phyloP scores from a whole-genome alignment of 2,797 vertebrate genomes.

The Ctenochaetus hawaiiensis region DNA sequence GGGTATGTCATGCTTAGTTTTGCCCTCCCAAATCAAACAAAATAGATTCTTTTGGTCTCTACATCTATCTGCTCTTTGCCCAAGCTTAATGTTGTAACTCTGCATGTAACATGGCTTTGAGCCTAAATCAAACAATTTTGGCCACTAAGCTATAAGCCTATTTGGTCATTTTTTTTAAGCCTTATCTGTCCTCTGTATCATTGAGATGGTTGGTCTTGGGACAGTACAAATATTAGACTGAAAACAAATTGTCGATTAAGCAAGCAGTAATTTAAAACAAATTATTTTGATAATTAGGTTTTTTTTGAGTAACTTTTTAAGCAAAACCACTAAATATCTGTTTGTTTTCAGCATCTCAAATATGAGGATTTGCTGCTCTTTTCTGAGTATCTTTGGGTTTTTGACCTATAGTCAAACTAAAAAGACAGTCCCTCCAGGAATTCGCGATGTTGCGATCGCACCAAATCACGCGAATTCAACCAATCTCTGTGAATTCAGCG shows the following conservation, averaged over 20 bases:
- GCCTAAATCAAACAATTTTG: neutral
- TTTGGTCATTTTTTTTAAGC: neutral
- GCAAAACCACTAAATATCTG: neutral
- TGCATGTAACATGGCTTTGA: neutral
- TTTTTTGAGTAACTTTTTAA: neutral
- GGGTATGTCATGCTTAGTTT: slow-evolving; percentile 64
- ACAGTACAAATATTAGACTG: too few species aligned
- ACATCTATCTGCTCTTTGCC: slow-evolving; percentile 39
- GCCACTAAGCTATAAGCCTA: too few species aligned
- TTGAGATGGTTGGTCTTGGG: too few species aligned
- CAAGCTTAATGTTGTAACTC: slow-evolving; percentile 1
- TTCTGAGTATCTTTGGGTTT: neutral
- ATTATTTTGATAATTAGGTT: neutral
- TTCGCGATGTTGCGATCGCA: too few species aligned
- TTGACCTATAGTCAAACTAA: neutral
- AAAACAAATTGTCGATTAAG: neutral
- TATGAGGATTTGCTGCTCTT: slow-evolving; percentile 4
- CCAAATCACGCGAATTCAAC: too few species aligned
- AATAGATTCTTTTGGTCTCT: slow-evolving; percentile 58
- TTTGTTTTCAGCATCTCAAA: neutral
- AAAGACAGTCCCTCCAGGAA: too few species aligned
- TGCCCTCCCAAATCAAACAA: slow-evolving; percentile 61
- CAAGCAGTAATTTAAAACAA: neutral
- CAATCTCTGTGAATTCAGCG: too few species aligned
- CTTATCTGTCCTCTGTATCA: too few species aligned